Conservation (phyloP, 1,140 invertebrate genomes). For the Mercenaria mercenaria region DNA sequence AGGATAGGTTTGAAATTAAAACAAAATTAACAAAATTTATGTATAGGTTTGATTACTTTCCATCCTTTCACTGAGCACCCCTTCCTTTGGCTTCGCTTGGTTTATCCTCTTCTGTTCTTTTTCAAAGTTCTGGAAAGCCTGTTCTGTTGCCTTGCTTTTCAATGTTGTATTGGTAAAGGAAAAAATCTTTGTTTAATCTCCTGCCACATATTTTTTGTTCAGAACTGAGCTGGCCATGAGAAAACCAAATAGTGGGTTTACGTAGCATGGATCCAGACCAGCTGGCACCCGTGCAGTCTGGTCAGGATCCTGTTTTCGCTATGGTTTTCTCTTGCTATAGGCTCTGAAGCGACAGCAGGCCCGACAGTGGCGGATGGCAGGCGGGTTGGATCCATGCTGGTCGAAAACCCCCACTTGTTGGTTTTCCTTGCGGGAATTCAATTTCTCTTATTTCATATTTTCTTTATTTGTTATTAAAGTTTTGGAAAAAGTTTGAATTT, state of each 20-base stretch:
- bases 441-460: no score
- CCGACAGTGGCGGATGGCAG: no score
- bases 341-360: neutral
- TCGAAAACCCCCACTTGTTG: no score
- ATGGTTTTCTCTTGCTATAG: neutral
- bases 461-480: no score
- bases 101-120: conserved; percentile 87
- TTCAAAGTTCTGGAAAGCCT: conserved; percentile 96
- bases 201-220: neutral
- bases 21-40: no score
- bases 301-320: neutral
- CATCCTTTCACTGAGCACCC: conserved; percentile 79
- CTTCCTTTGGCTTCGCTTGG: conserved; percentile 75
- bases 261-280: neutral
- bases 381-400: no score
- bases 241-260: neutral
- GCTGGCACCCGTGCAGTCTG: neutral
- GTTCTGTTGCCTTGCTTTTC: conserved; percentile 94
- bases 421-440: no score
- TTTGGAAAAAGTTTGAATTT: no score
- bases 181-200: no score
- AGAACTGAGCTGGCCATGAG: neutral
- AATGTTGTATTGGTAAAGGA: conserved; percentile 87
- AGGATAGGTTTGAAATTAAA: no score
- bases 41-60: conserved; percentile 80